phyloP scores from a whole-genome alignment of 2,113 vertebrate genomes.

The Heptranchias perlo region DNA sequence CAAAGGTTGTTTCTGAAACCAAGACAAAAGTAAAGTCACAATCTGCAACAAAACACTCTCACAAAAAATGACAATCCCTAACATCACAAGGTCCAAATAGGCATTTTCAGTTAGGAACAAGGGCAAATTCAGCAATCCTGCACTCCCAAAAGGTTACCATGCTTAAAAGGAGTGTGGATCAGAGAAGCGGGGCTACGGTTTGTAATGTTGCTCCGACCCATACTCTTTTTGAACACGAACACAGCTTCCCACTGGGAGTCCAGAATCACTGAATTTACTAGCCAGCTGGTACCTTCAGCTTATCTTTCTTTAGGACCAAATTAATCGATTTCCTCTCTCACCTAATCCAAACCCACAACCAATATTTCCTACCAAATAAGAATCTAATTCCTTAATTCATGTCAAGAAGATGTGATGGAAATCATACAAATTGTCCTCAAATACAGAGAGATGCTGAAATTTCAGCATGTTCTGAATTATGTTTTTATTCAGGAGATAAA shows the following conservation, averaged over 20 bases:
- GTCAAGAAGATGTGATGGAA: neutral
- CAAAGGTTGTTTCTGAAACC: conserved; percentile 73
- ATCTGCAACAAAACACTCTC: neutral
- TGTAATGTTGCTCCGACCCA: conserved; percentile 41
- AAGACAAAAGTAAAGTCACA: conserved; percentile 52
- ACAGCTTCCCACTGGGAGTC: neutral
- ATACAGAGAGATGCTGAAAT: neutral
- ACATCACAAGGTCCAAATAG: conserved; percentile 34
- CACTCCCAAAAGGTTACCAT: neutral
- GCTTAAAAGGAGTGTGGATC: conserved; percentile 41
- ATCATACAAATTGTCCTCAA: neutral
- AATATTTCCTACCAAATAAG: neutral
- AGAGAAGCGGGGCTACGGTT: conserved; percentile 36
- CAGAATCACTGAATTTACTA: conserved; percentile 44
- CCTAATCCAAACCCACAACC: neutral
- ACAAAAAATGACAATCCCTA: conserved; percentile 46
- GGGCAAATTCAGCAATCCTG: neutral
- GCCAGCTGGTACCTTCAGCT: conserved; percentile 38
- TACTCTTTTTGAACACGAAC: conserved; percentile 4
- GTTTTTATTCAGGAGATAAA: neutral
- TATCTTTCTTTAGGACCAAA: neutral
- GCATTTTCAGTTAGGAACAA: conserved; percentile 11
- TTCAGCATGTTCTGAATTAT: neutral
- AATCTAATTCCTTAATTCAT: neutral
- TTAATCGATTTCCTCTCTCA: neutral